A percentile compares a stretch with the other conserved stretches of the same genome.
phyloP scores from a whole-genome alignment of 2,888 invertebrate genomes.

The Anthophora plumipes region DNA sequence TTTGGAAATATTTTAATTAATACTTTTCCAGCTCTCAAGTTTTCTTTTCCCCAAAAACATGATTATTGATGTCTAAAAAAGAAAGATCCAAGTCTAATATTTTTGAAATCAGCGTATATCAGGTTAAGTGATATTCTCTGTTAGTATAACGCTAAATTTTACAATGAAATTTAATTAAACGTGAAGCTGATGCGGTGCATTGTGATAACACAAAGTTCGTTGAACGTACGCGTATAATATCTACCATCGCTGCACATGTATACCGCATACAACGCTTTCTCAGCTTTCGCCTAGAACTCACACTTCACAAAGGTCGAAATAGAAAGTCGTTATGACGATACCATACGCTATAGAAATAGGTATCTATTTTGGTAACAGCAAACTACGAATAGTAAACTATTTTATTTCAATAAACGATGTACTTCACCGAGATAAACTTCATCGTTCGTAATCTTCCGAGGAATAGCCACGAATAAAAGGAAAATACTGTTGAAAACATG shows the following conservation, averaged over 20 bases:
- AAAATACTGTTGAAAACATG: no score
- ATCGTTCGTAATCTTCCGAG: no score
- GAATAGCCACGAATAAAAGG: no score
- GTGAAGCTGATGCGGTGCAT: not conserved
- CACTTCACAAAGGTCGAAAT: not conserved
- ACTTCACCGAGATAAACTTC: no score
- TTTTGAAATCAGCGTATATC: not conserved
- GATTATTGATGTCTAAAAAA: no score
- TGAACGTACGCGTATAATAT: not conserved
- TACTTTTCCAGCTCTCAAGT: not conserved
- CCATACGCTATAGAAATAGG: not conserved
- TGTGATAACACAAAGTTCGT: conserved; percentile 4
- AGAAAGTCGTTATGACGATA: not conserved
- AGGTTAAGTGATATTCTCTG: not conserved
- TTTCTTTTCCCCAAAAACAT: no score
- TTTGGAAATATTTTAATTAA: not conserved
- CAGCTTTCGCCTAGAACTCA: conserved; percentile 22
- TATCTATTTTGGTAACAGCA: not conserved
- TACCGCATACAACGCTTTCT: conserved; percentile 17
- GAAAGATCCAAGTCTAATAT: no score
- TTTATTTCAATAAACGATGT: not conserved
- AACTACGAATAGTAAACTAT: not conserved
- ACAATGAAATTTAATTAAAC: not conserved
- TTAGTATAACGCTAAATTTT: not conserved
- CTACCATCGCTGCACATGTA: not conserved